Evolutionary conservation across 64 coral and sea anemone species (phyloP).

Genomic region (Montipora sp.): DNA sequence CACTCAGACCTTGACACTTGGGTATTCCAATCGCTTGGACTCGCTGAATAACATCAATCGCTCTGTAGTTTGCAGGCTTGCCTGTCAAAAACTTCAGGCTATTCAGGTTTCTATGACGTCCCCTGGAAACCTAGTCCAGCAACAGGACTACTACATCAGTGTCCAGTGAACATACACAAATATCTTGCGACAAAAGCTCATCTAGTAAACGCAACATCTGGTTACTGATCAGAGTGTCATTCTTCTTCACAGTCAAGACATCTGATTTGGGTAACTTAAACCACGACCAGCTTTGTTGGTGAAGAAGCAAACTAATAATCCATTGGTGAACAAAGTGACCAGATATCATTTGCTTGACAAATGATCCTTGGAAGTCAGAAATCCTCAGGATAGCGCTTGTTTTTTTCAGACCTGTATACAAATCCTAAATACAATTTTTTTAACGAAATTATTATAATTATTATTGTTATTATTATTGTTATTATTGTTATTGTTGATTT

Average conservation of each 20-base stretch:
- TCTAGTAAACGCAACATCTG: too few species aligned
- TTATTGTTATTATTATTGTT: too few species aligned
- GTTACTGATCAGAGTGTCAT: constrained; percentile 10
- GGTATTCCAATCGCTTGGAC: too few species aligned
- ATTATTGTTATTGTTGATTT: not conserved
- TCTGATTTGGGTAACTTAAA: constrained; percentile 26
- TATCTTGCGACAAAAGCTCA: too few species aligned
- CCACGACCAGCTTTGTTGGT: constrained; percentile 30
- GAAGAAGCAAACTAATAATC: constrained; percentile 3
- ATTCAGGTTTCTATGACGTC: too few species aligned
- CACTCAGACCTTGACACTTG: too few species aligned
- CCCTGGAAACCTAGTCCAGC: not conserved
- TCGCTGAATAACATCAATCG: too few species aligned
- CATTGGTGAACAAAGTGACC: not conserved
- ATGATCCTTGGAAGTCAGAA: constrained; percentile 17
- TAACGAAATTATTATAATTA: not conserved
- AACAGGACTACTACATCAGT: not conserved
- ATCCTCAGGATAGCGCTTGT: not conserved
- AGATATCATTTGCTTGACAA: not conserved
- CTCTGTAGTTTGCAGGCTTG: too few species aligned
- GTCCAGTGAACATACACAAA: too few species aligned
- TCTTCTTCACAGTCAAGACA: constrained; percentile 29
- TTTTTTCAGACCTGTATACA: constrained; percentile 30
- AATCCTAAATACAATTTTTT: not conserved
- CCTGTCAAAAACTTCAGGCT: too few species aligned